A percentile compares a stretch with the other conserved stretches of the same genome.
phyloP scores from a whole-genome alignment of 92 coral and sea anemone genomes.

The Porites rus region DNA sequence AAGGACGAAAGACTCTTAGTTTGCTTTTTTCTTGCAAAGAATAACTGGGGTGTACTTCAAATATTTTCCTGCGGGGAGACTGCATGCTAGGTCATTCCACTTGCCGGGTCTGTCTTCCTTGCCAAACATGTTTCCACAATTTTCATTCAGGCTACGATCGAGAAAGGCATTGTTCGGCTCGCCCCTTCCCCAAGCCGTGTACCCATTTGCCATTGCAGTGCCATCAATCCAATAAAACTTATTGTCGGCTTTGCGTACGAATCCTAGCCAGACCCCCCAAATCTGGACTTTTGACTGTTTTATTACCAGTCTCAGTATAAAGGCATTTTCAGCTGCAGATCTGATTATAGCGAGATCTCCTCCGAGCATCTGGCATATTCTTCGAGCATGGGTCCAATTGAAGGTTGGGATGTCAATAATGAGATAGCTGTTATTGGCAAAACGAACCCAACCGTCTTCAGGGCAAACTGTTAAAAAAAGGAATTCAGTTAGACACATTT shows the following conservation, averaged over 20 bases:
- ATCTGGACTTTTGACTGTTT: neutral
- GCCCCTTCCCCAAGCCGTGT: conserved; percentile 6
- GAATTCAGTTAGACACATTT: too few species aligned
- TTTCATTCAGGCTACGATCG: too few species aligned
- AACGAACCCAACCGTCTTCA: too few species aligned
- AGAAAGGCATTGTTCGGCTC: conserved; percentile 2
- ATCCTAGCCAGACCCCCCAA: neutral
- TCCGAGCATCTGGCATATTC: conserved; percentile 22
- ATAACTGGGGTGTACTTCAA: neutral
- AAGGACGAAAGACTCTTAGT: too few species aligned
- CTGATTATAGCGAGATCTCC: conserved; percentile 11
- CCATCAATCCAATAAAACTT: conserved; percentile 27
- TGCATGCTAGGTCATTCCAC: neutral
- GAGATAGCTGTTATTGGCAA: too few species aligned
- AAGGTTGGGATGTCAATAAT: neutral
- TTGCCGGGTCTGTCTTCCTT: neutral
- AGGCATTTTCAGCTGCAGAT: neutral
- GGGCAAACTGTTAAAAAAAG: too few species aligned
- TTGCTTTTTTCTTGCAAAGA: conserved; percentile 10
- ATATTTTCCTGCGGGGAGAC: neutral
- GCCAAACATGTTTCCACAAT: neutral
- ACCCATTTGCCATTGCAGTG: neutral
- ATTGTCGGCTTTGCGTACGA: neutral
- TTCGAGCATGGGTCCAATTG: conserved; percentile 4
- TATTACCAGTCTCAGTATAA: neutral